Conservation (phyloP, 2,888 invertebrate genomes). For the Sphaerophoria rueppellii region DNA sequence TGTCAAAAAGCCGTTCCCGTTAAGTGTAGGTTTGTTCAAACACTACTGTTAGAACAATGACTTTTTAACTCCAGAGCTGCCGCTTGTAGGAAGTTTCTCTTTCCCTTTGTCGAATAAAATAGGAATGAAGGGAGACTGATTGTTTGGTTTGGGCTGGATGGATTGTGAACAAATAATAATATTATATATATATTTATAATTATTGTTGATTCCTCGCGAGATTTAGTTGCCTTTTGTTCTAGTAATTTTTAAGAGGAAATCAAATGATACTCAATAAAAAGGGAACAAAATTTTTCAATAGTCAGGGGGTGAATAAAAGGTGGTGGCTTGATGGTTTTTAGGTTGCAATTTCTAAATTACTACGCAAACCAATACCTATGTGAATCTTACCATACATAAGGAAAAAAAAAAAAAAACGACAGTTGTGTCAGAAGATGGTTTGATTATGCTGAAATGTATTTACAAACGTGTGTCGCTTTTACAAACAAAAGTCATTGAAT, state of each 20-base stretch:
- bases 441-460: no score
- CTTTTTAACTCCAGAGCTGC: conserved; percentile 48
- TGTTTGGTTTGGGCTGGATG: no score
- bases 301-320: conserved; percentile 40
- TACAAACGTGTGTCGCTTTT: no score
- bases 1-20: conserved; percentile 73
- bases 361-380: not conserved
- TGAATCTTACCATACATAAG: no score
- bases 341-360: not conserved
- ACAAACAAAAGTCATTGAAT: no score
- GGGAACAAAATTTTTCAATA: not conserved
- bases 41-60: conserved; percentile 19
- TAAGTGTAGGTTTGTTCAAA: conserved; percentile 35
- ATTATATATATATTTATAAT: no score
- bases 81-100: conserved; percentile 28
- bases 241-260: conserved; percentile 33
- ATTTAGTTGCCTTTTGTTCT: conserved; percentile 53
- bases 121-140: no score
- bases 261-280: conserved; percentile 23
- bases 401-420: no score
- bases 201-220: not conserved
- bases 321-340: not conserved
- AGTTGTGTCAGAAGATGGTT: no score
- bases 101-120: conserved; percentile 50
- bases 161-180: no score